Evolutionary conservation across 1,140 invertebrate species (phyloP).

Genomic region (Ruditapes philippinarum): DNA sequence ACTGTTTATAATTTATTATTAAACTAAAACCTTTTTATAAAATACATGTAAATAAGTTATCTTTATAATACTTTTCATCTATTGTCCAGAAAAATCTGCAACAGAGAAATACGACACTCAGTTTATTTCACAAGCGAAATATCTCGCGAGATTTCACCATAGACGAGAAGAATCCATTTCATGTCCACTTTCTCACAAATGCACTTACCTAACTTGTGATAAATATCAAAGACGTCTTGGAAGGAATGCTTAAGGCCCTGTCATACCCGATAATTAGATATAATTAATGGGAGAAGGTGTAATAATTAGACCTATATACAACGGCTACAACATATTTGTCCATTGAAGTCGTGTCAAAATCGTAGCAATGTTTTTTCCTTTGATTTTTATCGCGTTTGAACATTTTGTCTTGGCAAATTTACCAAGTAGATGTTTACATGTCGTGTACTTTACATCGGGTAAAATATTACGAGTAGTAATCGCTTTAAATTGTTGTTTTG

Average conservation of each 20-base stretch:
- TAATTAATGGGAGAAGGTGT: conserved; percentile 63
- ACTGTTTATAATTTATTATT: no score
- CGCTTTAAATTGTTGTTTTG: no score
- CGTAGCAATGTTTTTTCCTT: conserved; percentile 30
- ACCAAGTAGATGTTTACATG: background rate
- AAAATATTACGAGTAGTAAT: no score
- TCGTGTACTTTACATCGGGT: background rate
- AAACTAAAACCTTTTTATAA: no score
- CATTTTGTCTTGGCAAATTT: background rate
- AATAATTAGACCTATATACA: conserved; percentile 52
- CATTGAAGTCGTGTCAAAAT: conserved; percentile 53
- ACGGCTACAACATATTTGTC: conserved; percentile 48
- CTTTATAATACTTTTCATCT: no score
- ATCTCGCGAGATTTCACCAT: background rate
- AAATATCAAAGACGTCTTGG: conserved; percentile 29
- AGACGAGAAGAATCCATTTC: background rate
- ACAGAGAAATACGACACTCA: no score
- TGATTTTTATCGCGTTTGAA: conserved; percentile 36
- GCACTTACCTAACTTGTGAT: conserved; percentile 27
- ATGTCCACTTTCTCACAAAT: conserved; percentile 20
- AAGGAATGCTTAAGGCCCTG: conserved; percentile 44
- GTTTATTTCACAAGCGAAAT: no score
- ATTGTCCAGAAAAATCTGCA: no score
- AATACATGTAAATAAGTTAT: no score
- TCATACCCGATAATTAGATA: conserved; percentile 60